Evolutionary conservation across 2,113 vertebrate species (phyloP), one percentile per base, ranked within the genome.

Genomic region (Trogon melanurus): DNA sequence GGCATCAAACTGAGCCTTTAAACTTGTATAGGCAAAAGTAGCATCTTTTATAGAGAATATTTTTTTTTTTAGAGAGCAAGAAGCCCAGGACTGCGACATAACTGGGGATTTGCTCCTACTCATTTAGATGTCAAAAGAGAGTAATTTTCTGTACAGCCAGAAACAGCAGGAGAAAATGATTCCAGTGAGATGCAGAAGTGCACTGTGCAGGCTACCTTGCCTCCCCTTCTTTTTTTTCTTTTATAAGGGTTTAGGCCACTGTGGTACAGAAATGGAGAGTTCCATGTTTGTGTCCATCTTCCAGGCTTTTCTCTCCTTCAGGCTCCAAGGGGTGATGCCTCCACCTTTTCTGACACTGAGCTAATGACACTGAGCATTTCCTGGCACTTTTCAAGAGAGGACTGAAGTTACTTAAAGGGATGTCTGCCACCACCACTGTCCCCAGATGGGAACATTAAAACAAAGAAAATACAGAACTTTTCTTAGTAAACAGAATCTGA

Each of bases 171-270:
- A 70, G 38, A 75, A 69, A 65, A 71, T 7, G 0, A 73, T n/a
- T 75, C 41, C n/a, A 53, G 47, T 4, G 19, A 90, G 53, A 72
- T 27, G 23, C 10, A 47, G 25, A 47, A 70, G 17, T 27, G 67
- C 16, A 17, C 13, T n/a, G 16, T 26, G 14, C 53, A 79, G 22
- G 72, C 21, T 32, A 50, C 19, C 41, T 41, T 50, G 3, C 8
- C n/a, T 11, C 2, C 5, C 6, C 7, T 11, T 4, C 8, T 4
- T 5, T 3, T 3, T 3, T 5, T 20, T 16, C 47, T 56, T 36
- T 11, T 1, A 53, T n/a, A 41, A 41, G 41, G 41, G 50, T 25
- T n/a, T 34, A 67, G 88, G 27, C 9, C n/a, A 57, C 2, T 13
- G 13, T 50, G 30, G 16, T 81, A 50, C 12, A 89, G 61, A 87